Evolutionary conservation across 2,113 vertebrate genomes (phyloP).

Genomic region (Cyphomyrus discorhynchus): DNA sequence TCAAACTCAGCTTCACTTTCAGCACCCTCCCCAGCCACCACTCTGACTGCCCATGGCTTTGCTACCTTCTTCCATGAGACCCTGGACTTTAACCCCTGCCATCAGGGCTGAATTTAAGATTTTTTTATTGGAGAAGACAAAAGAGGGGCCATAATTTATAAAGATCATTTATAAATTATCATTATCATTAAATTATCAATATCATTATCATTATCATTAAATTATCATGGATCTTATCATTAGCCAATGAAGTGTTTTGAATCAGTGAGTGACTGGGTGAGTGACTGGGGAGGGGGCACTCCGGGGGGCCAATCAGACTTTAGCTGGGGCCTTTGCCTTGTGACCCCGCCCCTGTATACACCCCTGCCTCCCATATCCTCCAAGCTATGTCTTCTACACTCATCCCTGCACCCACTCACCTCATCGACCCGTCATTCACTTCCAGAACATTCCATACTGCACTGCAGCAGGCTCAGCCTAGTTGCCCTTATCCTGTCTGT

Average conservation of each 20-base stretch:
- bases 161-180: too few species aligned
- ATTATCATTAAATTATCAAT: too few species aligned
- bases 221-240: too few species aligned
- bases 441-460: background rate
- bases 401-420: background rate
- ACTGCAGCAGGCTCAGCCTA: background rate
- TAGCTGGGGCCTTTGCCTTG: background rate
- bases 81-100: background rate
- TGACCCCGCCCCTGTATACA: background rate
- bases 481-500: background rate
- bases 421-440: background rate
- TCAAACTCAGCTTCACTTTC: background rate
- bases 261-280: background rate
- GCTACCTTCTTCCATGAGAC: background rate
- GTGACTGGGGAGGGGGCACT: background rate
- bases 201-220: too few species aligned
- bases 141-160: background rate
- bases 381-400: background rate
- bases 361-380: background rate
- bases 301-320: background rate
- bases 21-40: background rate
- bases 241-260: background rate
- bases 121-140: background rate
- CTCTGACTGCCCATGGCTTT: background rate
- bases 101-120: background rate